These are phyloP conservation scores for Oenanthe oenanthe DNA, from an alignment of 2,113 vertebrate species.

Conservation along the genomic window DNA sequence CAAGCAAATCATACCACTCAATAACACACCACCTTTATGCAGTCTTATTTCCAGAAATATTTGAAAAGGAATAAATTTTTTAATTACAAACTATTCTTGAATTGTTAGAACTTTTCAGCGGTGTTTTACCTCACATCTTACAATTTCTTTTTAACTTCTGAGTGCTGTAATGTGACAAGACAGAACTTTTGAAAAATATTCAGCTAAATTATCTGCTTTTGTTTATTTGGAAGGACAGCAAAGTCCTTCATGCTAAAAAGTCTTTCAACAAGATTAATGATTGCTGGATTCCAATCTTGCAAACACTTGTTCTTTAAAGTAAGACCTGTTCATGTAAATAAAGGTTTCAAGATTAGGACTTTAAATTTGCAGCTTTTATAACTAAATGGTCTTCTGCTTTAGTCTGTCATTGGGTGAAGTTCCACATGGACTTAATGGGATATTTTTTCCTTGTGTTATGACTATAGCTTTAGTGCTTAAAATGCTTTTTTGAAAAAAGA, in stretches of 20 bases:
- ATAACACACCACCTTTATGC: background rate
- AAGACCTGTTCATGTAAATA: conserved; percentile 10
- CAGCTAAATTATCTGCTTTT: background rate
- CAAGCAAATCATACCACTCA: background rate
- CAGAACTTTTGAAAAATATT: background rate
- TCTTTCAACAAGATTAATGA: conserved; percentile 45
- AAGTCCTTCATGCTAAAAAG: background rate
- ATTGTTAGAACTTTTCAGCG: background rate
- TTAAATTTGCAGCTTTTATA: background rate
- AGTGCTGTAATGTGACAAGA: background rate
- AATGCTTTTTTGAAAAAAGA: background rate
- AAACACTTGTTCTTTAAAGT: conserved; percentile 14
- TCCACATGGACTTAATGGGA: background rate
- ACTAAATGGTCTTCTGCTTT: background rate
- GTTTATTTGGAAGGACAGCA: conserved; percentile 14
- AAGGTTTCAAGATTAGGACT: background rate
- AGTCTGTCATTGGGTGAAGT: background rate
- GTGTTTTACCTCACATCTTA: background rate
- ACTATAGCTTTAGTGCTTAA: background rate
- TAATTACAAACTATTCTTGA: too few relatives aligned
- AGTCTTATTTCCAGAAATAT: background rate
- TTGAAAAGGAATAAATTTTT: too few relatives aligned
- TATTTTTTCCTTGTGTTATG: background rate
- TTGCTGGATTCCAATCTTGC: conserved; percentile 7
- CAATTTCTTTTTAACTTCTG: background rate